Conservation (phyloP, 2,888 invertebrate species). For the Epinotia demarniana region DNA sequence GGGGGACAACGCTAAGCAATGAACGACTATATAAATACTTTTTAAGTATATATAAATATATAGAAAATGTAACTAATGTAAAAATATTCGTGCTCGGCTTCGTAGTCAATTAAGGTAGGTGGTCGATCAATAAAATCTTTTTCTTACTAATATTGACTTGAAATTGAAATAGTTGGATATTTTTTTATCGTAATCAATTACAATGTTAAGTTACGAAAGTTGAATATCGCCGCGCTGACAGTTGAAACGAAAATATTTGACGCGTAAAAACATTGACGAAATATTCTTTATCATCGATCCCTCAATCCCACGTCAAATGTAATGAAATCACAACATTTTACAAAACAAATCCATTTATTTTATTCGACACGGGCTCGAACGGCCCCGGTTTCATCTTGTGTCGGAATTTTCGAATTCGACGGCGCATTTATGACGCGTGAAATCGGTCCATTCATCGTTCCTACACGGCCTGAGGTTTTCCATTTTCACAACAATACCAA, state of each 20-base stretch:
- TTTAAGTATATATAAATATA: too few relatives aligned
- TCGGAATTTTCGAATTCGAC: slow-evolving; percentile 69
- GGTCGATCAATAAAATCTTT: too few relatives aligned
- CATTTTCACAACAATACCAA: slow-evolving; percentile 81
- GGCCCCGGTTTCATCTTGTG: slow-evolving; percentile 67
- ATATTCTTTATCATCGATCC: slow-evolving; percentile 53
- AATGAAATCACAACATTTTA: slow-evolving; percentile 74
- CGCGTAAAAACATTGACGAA: slow-evolving; percentile 42
- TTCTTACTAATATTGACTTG: neutral
- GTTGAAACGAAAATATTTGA: slow-evolving; percentile 32
- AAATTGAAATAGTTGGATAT: neutral
- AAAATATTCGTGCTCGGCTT: too few relatives aligned
- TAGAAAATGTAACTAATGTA: too few relatives aligned
- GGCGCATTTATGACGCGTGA: slow-evolving; percentile 81
- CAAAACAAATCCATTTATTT: slow-evolving; percentile 81
- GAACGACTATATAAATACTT: too few relatives aligned
- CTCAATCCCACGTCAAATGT: slow-evolving; percentile 72
- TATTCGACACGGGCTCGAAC: slow-evolving; percentile 79
- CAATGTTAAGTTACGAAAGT: slow-evolving; percentile 4
- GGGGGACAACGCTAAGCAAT: too few relatives aligned
- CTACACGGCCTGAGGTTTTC: slow-evolving; percentile 70
- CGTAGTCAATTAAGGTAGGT: too few relatives aligned
- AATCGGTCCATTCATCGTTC: slow-evolving; percentile 77
- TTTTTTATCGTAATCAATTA: slow-evolving; percentile 22
- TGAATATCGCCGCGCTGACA: slow-evolving; percentile 19